Evolutionary conservation across 64 coral and sea anemone genomes (phyloP).

Genomic region (Porites lutea): DNA sequence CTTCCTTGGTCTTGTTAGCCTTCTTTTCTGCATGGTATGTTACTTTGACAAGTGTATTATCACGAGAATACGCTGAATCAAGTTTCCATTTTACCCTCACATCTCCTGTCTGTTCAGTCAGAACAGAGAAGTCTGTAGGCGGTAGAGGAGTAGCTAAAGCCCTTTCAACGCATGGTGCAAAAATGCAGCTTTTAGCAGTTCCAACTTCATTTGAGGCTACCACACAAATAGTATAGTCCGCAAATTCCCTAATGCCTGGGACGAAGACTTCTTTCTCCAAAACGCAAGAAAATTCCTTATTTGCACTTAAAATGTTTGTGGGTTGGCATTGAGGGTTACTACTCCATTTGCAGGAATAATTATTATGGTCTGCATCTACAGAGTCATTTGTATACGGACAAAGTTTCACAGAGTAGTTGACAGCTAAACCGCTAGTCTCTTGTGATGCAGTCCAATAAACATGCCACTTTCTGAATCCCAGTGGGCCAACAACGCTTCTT

Average conservation of each 20-base stretch:
- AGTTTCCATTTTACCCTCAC: too few species aligned
- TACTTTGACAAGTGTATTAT: too few species aligned
- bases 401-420: neutral
- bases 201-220: constrained; percentile 22
- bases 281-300: neutral
- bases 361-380: too few species aligned
- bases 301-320: neutral
- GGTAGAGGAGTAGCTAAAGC: neutral
- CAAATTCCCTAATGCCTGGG: neutral
- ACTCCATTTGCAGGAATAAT: neutral
- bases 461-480: neutral
- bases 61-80: too few species aligned
- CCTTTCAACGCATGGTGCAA: neutral
- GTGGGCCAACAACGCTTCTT: neutral
- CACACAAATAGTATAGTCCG: neutral
- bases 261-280: neutral
- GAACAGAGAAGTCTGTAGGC: too few species aligned
- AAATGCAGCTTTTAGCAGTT: neutral
- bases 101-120: too few species aligned
- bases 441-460: constrained; percentile 3
- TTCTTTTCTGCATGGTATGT: too few species aligned
- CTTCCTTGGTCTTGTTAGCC: too few species aligned
- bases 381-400: neutral
- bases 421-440: neutral
- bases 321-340: neutral